Evolutionary conservation across 2,113 vertebrate species (phyloP).

Genomic region (Periophthalmus modestus): DNA sequence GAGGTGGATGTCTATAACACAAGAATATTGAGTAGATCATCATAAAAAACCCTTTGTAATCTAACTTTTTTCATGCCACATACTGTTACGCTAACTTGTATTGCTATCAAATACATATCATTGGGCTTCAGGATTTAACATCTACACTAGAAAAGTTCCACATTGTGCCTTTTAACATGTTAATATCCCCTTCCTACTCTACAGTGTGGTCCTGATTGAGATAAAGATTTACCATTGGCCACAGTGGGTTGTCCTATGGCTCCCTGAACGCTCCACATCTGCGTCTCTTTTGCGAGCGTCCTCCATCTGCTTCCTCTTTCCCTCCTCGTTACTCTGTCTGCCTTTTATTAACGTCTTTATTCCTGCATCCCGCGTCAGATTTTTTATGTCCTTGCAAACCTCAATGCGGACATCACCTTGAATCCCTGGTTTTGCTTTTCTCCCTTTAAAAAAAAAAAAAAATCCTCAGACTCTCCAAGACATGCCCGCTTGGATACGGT

Average conservation of each 20-base stretch:
- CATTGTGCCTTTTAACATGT: too few relatives aligned
- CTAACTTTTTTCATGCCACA: too few relatives aligned
- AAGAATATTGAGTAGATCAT: too few relatives aligned
- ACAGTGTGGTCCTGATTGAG: background rate
- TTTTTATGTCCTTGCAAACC: constrained; percentile 13
- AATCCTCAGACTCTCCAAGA: constrained; percentile 43
- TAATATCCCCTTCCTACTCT: background rate
- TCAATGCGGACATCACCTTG: constrained; percentile 21
- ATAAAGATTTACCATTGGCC: background rate
- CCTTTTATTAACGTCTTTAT: constrained; percentile 27
- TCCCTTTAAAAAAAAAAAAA: constrained; percentile 15
- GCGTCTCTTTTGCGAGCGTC: background rate
- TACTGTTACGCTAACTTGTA: too few relatives aligned
- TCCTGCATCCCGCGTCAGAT: constrained; percentile 8
- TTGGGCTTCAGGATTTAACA: too few relatives aligned
- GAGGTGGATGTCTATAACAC: too few relatives aligned
- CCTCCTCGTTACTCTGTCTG: background rate
- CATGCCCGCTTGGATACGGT: constrained; percentile 20
- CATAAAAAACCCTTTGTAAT: too few relatives aligned
- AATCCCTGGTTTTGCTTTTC: constrained; percentile 24
- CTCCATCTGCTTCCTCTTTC: constrained; percentile 31
- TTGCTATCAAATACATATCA: too few relatives aligned
- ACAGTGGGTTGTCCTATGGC: background rate
- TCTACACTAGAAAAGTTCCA: too few relatives aligned
- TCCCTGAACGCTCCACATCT: constrained; percentile 9